phyloP scores from a whole-genome alignment of 2,113 vertebrate genomes.

The Mustela lutreola region DNA sequence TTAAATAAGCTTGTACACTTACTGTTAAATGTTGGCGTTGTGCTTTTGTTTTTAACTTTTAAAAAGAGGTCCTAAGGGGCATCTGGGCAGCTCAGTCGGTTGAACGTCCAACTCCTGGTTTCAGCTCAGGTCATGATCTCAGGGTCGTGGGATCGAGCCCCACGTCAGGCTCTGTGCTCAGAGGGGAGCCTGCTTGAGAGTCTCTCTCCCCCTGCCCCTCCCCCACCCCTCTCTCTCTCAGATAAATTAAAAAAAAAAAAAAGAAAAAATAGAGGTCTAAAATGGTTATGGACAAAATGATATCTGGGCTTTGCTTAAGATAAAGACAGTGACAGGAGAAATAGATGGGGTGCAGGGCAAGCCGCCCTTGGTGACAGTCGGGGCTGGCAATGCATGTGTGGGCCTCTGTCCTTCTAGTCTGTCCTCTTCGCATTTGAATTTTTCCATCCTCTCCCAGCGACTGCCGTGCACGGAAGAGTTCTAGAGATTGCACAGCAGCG shows the following conservation, averaged over 20 bases:
- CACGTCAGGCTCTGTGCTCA: neutral
- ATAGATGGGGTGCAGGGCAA: neutral
- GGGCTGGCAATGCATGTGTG: neutral
- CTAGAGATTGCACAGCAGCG: neutral
- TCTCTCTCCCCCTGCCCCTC: neutral
- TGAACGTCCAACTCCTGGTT: neutral
- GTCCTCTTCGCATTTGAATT: neutral
- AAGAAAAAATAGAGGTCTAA: neutral
- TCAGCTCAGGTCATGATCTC: neutral
- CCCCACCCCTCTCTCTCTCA: neutral
- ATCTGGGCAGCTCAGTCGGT: neutral
- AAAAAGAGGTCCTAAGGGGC: neutral
- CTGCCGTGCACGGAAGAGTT: neutral
- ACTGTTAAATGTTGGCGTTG: neutral
- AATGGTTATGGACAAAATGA: neutral
- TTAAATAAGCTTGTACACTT: neutral
- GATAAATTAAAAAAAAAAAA: neutral
- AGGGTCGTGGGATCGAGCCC: neutral
- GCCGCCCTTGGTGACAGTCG: fast-evolving
- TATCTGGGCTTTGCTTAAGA: neutral
- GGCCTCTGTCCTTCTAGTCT: neutral
- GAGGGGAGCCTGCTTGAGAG: neutral
- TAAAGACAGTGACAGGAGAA: neutral
- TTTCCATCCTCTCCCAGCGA: neutral
- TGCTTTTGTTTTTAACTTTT: neutral